These are phyloP conservation scores for Drosophila quadrilineata DNA, from an alignment of 1,140 invertebrate genomes.

Conservation along the genomic window DNA sequence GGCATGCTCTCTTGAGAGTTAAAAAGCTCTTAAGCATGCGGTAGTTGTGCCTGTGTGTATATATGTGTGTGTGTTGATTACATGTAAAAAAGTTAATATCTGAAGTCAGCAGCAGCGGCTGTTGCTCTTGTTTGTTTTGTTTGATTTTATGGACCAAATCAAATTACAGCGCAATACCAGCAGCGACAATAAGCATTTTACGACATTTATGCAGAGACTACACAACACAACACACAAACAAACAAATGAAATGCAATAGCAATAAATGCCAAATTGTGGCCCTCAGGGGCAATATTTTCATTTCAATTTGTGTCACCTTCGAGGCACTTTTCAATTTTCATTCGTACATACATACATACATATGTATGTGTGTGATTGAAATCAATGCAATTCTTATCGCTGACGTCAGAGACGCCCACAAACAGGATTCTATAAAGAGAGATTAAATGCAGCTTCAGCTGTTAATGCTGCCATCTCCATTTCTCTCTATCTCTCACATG, in stretches of 20 bases:
- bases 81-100: constrained; percentile 39
- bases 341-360: background rate
- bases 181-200: constrained; percentile 20
- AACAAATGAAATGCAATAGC: constrained; percentile 16
- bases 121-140: constrained; percentile 1
- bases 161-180: constrained; percentile 25
- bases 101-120: constrained; percentile 7
- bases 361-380: constrained; percentile 17
- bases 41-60: too few relatives aligned
- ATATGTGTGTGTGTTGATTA: constrained; percentile 34
- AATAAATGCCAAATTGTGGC: constrained; percentile 34
- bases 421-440: too few relatives aligned
- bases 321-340: constrained; percentile 29
- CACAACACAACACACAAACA: background rate
- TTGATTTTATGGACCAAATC: constrained; percentile 32
- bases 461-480: too few relatives aligned
- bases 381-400: constrained; percentile 8
- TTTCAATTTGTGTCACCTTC: constrained; percentile 45
- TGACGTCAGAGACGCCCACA: constrained; percentile 34
- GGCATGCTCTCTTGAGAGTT: constrained; percentile 17
- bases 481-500: too few relatives aligned
- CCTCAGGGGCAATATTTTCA: constrained; percentile 30
- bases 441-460: too few relatives aligned
- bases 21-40: constrained; percentile 35
- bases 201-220: constrained; percentile 21